phyloP scores from a whole-genome alignment of 2,113 vertebrate species.

The Labeo rohita region DNA sequence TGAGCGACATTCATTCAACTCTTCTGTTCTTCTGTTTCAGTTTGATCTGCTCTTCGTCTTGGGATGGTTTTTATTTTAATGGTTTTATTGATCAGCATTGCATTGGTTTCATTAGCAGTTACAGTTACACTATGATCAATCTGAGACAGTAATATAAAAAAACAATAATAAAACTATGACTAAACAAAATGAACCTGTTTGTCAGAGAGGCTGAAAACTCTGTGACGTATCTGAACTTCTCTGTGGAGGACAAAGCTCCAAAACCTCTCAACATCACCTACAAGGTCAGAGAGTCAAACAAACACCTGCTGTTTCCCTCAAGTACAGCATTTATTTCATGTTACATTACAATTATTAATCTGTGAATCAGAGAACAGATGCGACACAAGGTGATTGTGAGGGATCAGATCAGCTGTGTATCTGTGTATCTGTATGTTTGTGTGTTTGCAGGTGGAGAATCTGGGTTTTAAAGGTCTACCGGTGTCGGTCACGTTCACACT shows the following conservation, averaged over 20 bases:
- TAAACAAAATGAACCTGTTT: neutral
- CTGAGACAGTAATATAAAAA: neutral
- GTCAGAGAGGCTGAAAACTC: slow-evolving; percentile 56
- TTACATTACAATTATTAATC: neutral
- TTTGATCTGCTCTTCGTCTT: neutral
- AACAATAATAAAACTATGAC: neutral
- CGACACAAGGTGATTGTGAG: no score
- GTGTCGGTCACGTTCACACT: slow-evolving; percentile 63
- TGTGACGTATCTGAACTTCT: slow-evolving; percentile 67
- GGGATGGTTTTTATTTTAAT: neutral
- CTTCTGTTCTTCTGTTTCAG: neutral
- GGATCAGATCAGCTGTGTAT: neutral
- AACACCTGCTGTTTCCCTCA: neutral
- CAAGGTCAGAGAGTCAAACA: slow-evolving; percentile 32
- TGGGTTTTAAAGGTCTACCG: slow-evolving; percentile 64
- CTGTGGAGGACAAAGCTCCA: slow-evolving; percentile 56
- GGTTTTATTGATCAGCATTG: neutral
- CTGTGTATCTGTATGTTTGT: slow-evolving; percentile 6
- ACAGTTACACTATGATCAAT: neutral
- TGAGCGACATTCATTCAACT: slow-evolving; percentile 58
- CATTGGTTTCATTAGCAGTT: neutral
- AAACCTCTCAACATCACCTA: slow-evolving; percentile 39
- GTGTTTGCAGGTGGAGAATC: slow-evolving; percentile 67
- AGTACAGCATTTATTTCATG: neutral
- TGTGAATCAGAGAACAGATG: neutral